phyloP scores from a whole-genome alignment of 2,113 vertebrate species.

The Gopherus evgoodei region DNA sequence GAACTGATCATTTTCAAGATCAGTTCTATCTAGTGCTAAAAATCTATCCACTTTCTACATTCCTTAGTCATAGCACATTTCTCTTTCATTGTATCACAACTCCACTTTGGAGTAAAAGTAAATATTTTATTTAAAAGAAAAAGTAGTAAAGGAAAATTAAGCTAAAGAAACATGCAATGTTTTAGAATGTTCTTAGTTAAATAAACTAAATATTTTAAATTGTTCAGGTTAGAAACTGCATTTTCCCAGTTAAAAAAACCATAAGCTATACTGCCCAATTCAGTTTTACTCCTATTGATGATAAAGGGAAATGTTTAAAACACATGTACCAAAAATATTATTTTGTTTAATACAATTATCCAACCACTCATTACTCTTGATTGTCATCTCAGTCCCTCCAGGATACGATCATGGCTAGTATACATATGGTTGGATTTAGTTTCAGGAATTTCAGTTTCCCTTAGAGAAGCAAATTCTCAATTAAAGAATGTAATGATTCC shows the following conservation, averaged over 20 bases:
- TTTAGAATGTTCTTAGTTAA: background rate
- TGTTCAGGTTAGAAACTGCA: background rate
- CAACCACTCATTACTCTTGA: background rate
- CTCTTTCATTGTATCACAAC: background rate
- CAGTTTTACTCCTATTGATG: background rate
- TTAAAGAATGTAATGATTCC: background rate
- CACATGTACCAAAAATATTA: background rate
- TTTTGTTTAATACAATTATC: background rate
- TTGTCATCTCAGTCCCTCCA: background rate
- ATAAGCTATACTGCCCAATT: background rate
- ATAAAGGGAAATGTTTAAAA: background rate
- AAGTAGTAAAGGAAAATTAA: background rate
- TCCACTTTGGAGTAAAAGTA: background rate
- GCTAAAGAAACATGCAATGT: background rate
- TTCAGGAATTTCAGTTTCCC: background rate
- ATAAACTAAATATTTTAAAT: background rate
- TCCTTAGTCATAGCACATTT: background rate
- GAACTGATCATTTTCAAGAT: background rate
- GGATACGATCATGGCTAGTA: background rate
- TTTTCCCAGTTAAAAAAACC: background rate
- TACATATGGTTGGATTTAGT: background rate
- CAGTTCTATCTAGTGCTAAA: background rate
- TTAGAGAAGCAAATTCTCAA: background rate
- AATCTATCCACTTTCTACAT: background rate
- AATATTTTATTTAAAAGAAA: background rate